Evolutionary conservation across 2,888 invertebrate genomes (phyloP), one percentile per base, ranked within the genome.

Genomic region (Parochlus steinenii): DNA sequence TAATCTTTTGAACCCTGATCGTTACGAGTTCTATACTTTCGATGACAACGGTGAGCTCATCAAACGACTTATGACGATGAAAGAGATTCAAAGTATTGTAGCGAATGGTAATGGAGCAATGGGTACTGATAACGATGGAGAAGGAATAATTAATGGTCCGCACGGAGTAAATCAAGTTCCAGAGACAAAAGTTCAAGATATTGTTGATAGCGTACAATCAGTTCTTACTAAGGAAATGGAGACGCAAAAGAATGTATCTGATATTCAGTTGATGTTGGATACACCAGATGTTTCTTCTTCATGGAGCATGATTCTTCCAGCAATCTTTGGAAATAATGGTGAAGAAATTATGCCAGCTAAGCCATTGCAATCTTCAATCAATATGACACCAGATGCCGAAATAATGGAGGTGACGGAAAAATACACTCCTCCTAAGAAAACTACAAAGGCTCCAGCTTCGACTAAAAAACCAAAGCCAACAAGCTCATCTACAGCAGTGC

Each of bases 1-100:
- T 1, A 73, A 75, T 46, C 62, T 86, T 2, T 58, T 85, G 5
- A 76, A 77, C 43, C 86, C 85, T 2, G 85, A 85, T 51, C 67
- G 77, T 49, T 85, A 85, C 53, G 83, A 85, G 51, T 86, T 85
- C 54, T 85, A 82, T 52, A 83, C 85, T 0, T 81, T 85, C 48
- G 79, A 85, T 48, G 80, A 82, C 48, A 73, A 74, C 37, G 85
- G 85, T 10, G 80, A 85, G 48, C 63, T 85, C 15, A 74, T 85
- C 1, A 82, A 81, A 48, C 67, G 79, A 40, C 63, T 83, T 20
- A 86, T 86, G 85, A 82, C 83, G 6, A 59, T 82, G 46, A 70
- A 79, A 48, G 81, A 86, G 58, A 85, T 86, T 42, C 81, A 82
- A 51, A 75, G 79, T 26, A 76, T 86, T 40, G 81, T 85, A 20